Percentiles rank a stretch among this genome's conserved stretches.
Evolutionary conservation across 1,140 invertebrate genomes (phyloP).

Genomic region (Macrobrachium rosenbergii): DNA sequence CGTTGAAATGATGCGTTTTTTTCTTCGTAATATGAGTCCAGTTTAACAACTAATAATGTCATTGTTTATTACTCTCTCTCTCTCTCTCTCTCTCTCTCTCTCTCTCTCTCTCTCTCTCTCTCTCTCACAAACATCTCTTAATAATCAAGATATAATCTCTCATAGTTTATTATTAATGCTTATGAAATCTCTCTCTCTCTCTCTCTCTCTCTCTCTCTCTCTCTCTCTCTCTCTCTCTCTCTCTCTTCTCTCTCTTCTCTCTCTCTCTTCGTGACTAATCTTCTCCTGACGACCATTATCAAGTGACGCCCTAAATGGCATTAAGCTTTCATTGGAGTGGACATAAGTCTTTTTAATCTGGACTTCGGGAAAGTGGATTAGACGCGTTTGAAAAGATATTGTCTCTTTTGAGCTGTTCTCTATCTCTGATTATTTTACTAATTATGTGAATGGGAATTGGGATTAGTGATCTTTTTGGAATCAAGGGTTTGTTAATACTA

Average conservation of each 20-base stretch:
- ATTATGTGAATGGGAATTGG: no score
- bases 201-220: background rate
- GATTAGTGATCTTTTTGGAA: no score
- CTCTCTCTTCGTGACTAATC: background rate
- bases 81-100: background rate
- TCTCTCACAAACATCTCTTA: background rate
- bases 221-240: background rate
- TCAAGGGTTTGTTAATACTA: no score
- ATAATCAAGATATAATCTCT: background rate
- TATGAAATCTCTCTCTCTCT: background rate
- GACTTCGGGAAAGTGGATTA: no score
- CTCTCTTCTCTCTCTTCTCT: background rate
- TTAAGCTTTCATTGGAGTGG: no score
- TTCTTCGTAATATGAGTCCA: background rate
- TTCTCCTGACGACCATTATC: no score
- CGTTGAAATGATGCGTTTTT: background rate
- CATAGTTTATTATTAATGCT: no score
- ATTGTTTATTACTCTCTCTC: background rate
- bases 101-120: background rate
- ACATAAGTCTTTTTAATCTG: no score
- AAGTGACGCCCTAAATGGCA: no score
- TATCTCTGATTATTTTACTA: no score
- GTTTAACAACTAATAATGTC: background rate
- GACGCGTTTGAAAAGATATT: no score
- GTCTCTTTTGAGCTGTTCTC: no score